Base-by-base conservation (phyloP, 2,888 invertebrate species). In the Sphinx pinastri region DNA sequence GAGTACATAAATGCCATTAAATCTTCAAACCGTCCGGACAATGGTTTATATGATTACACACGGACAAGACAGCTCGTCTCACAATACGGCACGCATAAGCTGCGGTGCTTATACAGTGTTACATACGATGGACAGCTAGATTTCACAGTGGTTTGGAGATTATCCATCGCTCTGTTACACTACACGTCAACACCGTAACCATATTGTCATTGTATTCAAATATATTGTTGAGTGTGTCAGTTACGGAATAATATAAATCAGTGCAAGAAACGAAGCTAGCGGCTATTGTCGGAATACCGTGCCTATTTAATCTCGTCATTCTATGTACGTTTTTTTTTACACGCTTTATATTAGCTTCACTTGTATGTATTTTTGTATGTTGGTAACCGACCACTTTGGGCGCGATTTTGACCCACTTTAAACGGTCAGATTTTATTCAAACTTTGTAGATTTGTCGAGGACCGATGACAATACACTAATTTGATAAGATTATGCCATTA, bases 61-160 rank as follows among this genome's bases (percentile, higher is more conserved):
- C 25, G 13, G 31, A 12, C 13, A 59, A 38, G 13, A 59, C 38
- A 59, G 14, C 14, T 31, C 58, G 8, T 38, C 58, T 58, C 58
- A 38, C 58, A 58, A 57, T 58, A 58, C 59, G n/a, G 14, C n/a
- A n/a, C 60, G 47, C 16, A 47, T 63, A 63, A 63, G 38, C 47
- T 47, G 47, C 19, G 16, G 47, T 47, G 47, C 45, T 16, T 55
- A 16, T 19, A 16, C 54, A 55, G 16, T 60, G 45, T 63, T 47
- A 49, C 47, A 63, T 12, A 63, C 49, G 47, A 16, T 49, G 47
- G 63, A 49, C 63, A 63, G 49, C 60, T 63, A 49, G 63, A 63
- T 63, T 63, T 63, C 63, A 63, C 63, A 63, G 47, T 49, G 63
- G 63, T 63, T 63, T 49, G 63, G 63, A 63, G 63, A 63, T 49